Base-by-base conservation (phyloP, 2,113 vertebrate species). In the Labeo rohita region DNA sequence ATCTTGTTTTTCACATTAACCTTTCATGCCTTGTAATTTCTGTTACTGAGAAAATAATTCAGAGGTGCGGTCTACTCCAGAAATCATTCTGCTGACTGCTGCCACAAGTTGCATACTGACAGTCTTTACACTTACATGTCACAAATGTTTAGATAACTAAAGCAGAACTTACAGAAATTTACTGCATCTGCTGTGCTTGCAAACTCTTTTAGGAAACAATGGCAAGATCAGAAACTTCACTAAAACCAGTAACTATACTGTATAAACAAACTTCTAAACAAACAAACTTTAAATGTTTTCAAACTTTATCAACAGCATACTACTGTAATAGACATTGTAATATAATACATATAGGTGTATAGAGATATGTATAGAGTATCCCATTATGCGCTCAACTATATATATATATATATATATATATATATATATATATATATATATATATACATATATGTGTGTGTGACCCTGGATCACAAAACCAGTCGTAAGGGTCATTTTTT, bases 1-100 rank as follows among this genome's bases (percentile, higher is more conserved):
- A 74, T 49, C 45, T 49, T 74, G 72, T 74, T 74, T 49, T 74
- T 49, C 72, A 23, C 11, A 49, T 21, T 23, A 74, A 74, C 45
- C 45, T 23, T 74, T 74, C 45, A 74, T 49, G 43, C 45, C n/a
- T 49, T 74, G n/a, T 15, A 12, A 74, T 13, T 49, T 49, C 72
- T 49, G 45, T 47, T 47, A 49, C 72, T 74, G n/a, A 74, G 43
- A 74, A 74, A 74, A 49, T 49, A 18, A 23, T n/a, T 74, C 21
- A 72, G 68, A 21, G 36, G 3, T 43, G 16, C 68, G 43, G 18
- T 18, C 68, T 72, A 9, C 66, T 70, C 36, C 66, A 43, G 36
- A 23, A 74, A 74, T 73, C 9, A 47, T 23, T 74, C 72, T 74
- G 23, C 11, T 23, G 43, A 49, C 10, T 49, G 21, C 43, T 74